phyloP scores from a whole-genome alignment of 2,113 vertebrate species.

The Caloenas nicobarica region DNA sequence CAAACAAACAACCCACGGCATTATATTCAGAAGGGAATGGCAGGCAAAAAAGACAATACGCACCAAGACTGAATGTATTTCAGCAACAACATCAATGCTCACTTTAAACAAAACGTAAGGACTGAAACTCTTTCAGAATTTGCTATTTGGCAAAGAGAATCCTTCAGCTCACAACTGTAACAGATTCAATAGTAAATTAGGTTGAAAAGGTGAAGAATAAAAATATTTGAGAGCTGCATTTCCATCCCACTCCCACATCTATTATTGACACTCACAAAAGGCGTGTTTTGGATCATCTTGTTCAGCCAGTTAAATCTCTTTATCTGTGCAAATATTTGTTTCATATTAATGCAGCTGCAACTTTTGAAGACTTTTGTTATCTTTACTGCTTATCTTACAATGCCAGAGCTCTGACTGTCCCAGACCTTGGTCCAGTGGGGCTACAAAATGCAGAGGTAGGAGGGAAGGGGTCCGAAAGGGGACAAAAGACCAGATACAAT shows the following conservation, averaged over 20 bases:
- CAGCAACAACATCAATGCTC: not conserved
- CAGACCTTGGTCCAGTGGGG: not conserved
- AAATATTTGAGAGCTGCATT: not conserved
- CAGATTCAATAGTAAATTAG: not conserved
- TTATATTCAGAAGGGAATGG: not conserved
- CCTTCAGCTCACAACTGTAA: not conserved
- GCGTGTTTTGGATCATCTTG: not conserved
- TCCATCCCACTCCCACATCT: not conserved
- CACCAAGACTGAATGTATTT: not conserved
- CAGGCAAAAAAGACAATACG: not conserved
- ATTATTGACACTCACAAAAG: not conserved
- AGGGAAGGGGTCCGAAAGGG: not conserved
- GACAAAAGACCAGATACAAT: not conserved
- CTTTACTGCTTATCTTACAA: constrained; percentile 12
- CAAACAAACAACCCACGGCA: rapidly evolving
- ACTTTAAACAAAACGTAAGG: not conserved
- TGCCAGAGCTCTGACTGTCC: not conserved
- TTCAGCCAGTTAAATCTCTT: constrained; percentile 5
- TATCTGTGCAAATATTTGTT: constrained; percentile 40
- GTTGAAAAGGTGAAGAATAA: not conserved
- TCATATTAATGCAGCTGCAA: not conserved
- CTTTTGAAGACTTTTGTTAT: constrained; percentile 13
- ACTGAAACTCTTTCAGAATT: not conserved
- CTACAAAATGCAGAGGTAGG: not conserved
- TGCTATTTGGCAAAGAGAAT: not conserved